Base-by-base conservation (phyloP, 2,888 invertebrate genomes). In the Pterostichus madidus region DNA sequence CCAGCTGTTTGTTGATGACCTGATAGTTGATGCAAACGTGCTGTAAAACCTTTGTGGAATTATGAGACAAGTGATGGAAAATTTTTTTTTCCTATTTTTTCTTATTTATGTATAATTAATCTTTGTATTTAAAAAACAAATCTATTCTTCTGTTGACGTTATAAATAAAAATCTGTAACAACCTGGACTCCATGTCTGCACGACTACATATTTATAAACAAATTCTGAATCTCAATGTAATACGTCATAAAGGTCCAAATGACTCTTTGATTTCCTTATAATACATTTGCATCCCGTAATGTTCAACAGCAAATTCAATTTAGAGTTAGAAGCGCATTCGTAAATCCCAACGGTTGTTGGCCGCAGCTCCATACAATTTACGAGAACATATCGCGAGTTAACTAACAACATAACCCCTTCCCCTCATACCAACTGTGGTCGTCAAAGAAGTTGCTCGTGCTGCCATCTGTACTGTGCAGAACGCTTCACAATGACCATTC, bases 301-400 rank as follows among this genome's bases (percentile, higher is more conserved):
- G 13, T 71, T 17, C 59, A 59, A 31, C n/a, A 17, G 71, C 71
- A 77, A 39, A 77, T 77, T 77, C 76, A 77, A 77, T 77, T 77
- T 77, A 56, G 53, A 35, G 76, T 56, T 53, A 13, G 76, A 71
- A 59, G 24, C 17, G 59, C 31, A 31, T 17, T 24, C 59, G 17
- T 59, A 46, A 78, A 46, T 78, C 78, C 61, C 78, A 78, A 78
- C 49, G 78, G 78, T 78, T 78, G 61, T 13, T 78, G 46, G 59
- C 64, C 78, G 61, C 78, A 61, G 78, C 32, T 17, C 35, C 15
- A 10, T 44, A 39, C 78, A 78, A 78, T 78, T 78, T 78, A 78
- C 78, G 78, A 59, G 64, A 78, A 78, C 78, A 78, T 78, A 78
- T 78, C 78, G 61, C 61, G 44, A 78, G 78, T 78, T 78, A 78